Evolutionary conservation across 2,797 vertebrate species (phyloP), one percentile per base, ranked within the genome.

Genomic region (Crocodylus rhombifer): DNA sequence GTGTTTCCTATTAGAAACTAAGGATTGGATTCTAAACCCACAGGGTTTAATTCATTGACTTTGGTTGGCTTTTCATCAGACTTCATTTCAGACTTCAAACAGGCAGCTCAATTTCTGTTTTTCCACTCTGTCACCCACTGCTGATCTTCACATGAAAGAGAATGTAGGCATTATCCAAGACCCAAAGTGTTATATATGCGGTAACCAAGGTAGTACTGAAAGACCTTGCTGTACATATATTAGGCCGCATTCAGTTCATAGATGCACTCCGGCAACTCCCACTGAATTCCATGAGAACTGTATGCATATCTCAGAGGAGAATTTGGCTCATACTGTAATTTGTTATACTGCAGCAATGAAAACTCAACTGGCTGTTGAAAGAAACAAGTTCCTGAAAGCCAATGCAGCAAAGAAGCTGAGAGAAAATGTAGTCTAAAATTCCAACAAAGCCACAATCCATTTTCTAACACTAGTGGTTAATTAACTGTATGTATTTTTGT

Each of bases 191-290:
- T 1, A 86, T 14, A 69, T 2, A 0, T 78, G 90, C 86, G 58
- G n/a, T 73, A 55, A 84, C 4, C 2, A 11, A 58, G 4, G 4
- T 51, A 84, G 0, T 76, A 87, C 67, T 88, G 87, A 89, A 92
- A 84, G 55, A 58, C 12, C 33, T 30, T 76, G 17, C 14, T 20
- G 10, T 74, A 14, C 55, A 56, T 14, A 86, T 8, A 2, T 77
- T 90, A 89, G 88, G 61, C 15, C 60, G 69, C 86, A 80, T 86
- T 80, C 85, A 92, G 69, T 89, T 28, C 55, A 86, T 64, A 73
- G 0, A 5, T 0, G 1, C 13, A 82, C 36, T 79, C 58, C 33
- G 5, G 10, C 58, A 33, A 26, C 17, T 80, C 36, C 25, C 25
- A 74, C 60, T 6, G 9, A 73, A 74, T 28, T 62, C 23, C 84